Conservation (phyloP, 2,113 vertebrate genomes). For the Porphyrio hochstetteri region DNA sequence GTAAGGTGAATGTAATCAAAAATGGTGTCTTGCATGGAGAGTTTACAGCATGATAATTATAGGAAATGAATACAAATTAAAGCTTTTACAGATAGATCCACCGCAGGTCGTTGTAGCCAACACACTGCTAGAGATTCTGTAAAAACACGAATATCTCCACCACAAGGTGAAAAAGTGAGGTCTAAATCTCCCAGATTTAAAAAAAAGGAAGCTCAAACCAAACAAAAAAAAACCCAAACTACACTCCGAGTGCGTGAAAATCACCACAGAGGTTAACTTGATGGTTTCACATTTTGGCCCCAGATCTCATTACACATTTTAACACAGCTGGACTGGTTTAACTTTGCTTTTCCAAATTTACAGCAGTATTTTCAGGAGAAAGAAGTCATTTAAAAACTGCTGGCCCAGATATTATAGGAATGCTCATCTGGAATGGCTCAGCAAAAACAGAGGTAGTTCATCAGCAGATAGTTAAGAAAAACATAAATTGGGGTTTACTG, state of each 20-base stretch:
- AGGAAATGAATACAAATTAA: conserved; percentile 55
- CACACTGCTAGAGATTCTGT: background rate
- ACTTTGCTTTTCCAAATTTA: background rate
- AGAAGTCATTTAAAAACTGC: background rate
- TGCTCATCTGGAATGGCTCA: background rate
- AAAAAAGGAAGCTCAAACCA: background rate
- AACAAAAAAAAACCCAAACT: background rate
- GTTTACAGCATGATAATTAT: conserved; percentile 23
- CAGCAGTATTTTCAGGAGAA: background rate
- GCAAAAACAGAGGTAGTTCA: background rate
- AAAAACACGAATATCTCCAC: background rate
- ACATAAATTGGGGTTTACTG: background rate
- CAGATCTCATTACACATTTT: background rate
- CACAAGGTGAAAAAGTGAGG: background rate
- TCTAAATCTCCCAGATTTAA: background rate
- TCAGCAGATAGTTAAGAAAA: background rate
- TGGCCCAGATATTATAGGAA: background rate
- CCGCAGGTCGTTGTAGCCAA: background rate
- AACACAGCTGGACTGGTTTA: background rate
- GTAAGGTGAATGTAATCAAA: conserved; percentile 34
- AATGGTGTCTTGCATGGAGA: conserved; percentile 9
- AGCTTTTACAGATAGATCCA: background rate
- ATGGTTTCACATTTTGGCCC: background rate
- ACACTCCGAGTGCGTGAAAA: background rate
- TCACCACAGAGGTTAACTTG: background rate